These are phyloP conservation scores for Eueremaeus valkanovi DNA, from an alignment of 2,888 invertebrate genomes.

Conservation along the genomic window DNA sequence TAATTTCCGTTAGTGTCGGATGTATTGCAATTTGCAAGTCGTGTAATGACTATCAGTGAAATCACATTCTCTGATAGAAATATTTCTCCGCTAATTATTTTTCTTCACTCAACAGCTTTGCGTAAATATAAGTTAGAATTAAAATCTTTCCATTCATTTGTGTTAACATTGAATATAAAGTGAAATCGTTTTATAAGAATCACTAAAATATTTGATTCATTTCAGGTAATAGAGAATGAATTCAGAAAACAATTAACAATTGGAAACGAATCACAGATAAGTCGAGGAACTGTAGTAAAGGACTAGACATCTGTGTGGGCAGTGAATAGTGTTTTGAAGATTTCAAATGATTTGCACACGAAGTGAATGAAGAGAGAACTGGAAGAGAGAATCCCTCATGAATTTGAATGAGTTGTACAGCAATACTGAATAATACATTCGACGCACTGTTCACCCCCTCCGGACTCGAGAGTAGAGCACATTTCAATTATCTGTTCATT, in stretches of 20 bases:
- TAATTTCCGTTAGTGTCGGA: conserved; percentile 1
- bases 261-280: neutral
- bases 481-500: conserved; percentile 47
- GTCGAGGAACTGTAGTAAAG: neutral
- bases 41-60: neutral
- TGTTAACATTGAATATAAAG: neutral
- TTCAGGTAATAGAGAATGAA: neutral
- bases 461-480: conserved; percentile 37
- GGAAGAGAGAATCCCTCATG: conserved; percentile 26
- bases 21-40: neutral
- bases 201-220: neutral
- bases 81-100: neutral
- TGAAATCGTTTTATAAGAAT: neutral
- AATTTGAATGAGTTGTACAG: conserved; percentile 27
- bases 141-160: neutral
- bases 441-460: conserved; percentile 23
- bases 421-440: conserved; percentile 17
- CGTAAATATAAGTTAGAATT: neutral
- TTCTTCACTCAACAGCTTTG: neutral
- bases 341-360: conserved; percentile 6
- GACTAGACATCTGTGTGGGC: conserved; percentile 16
- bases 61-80: neutral
- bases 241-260: neutral
- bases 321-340: conserved; percentile 13
- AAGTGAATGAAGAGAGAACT: conserved; percentile 24